Percentiles rank a stretch among this genome's conserved stretches.
These are phyloP conservation scores for Micoletzkya japonica DNA, from an alignment of 2,888 invertebrate species.

Conservation along the genomic window DNA sequence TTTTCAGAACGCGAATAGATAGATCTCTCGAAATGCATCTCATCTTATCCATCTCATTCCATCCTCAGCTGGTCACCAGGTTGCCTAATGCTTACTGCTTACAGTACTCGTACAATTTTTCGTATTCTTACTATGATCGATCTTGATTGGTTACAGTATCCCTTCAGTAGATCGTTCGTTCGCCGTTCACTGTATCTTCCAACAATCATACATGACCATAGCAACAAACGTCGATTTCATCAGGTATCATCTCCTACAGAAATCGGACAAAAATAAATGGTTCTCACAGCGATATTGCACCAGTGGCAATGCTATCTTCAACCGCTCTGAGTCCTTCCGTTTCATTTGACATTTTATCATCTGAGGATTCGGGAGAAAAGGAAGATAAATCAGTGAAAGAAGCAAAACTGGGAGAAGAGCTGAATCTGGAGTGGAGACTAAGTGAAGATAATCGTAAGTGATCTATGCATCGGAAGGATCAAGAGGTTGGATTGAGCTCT, in stretches of 20 bases:
- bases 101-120: neutral
- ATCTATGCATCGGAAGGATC: too few species aligned
- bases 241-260: slow-evolving; percentile 25
- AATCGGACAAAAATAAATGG: neutral
- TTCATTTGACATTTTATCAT: slow-evolving; percentile 34
- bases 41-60: neutral
- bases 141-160: too few species aligned
- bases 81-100: slow-evolving; percentile 31
- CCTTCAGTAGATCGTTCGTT: slow-evolving; percentile 37
- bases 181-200: slow-evolving; percentile 49
- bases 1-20: neutral
- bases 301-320: slow-evolving; percentile 32
- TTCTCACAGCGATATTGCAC: slow-evolving; percentile 39
- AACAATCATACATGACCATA: slow-evolving; percentile 36
- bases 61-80: neutral
- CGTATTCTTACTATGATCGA: slow-evolving; percentile 38
- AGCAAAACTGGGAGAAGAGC: neutral
- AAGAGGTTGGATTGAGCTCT: slow-evolving; percentile 30
- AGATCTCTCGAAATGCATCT: neutral
- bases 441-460: neutral
- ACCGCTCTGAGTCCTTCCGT: slow-evolving; percentile 31
- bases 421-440: too few species aligned
- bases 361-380: too few species aligned
- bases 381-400: neutral
- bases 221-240: slow-evolving; percentile 38